Evolutionary conservation across 2,888 invertebrate species (phyloP), one percentile per base, ranked within the genome.

Genomic region (Hydropsyche betteni): DNA sequence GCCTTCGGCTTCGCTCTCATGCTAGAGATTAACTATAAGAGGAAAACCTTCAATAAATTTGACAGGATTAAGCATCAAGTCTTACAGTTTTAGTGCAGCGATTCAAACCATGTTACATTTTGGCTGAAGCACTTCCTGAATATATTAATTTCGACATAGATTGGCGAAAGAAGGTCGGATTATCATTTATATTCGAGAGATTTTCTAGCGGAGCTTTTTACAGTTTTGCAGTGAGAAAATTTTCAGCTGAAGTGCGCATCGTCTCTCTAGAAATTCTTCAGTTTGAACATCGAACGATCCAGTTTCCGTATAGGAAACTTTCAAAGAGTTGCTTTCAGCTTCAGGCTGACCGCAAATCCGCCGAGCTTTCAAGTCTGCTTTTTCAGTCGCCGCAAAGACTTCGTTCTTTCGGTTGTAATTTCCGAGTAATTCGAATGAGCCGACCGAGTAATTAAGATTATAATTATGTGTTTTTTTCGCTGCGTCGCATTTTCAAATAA

Each of bases 21-120:
- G 64, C 61, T 4, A 24, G 36, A 64, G 64, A 64, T 64, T 64
- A 64, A 24, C 34, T 34, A 33, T n/a, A 24, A 34, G 34, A 36
- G 64, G 64, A 64, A 64, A 64, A 34, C 12, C 64, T 64, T 64
- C 64, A 4, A 64, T 64, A 64, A 64, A 64, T 64, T 34, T 36
- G 10, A 64, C 36, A n/a, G 64, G 64, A 33, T 64, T 64, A 64
- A 64, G 24, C 64, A 34, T 34, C 44, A 44, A 64, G 34, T 12
- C 36, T 64, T 64, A 36, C 10, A 12, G 64, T 8, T 64, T 64
- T 5, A 58, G 14, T 24, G 44, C 44, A 44, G 44, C 6, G 10
- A 44, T 44, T 44, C 44, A 44, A 24, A 24, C 24, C 24, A 24
- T 24, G 24, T 2, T 24, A 2, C 24, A 24, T 24, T 24, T 24